phyloP scores from a whole-genome alignment of 2,888 invertebrate genomes.

The Ferrisia virgata region DNA sequence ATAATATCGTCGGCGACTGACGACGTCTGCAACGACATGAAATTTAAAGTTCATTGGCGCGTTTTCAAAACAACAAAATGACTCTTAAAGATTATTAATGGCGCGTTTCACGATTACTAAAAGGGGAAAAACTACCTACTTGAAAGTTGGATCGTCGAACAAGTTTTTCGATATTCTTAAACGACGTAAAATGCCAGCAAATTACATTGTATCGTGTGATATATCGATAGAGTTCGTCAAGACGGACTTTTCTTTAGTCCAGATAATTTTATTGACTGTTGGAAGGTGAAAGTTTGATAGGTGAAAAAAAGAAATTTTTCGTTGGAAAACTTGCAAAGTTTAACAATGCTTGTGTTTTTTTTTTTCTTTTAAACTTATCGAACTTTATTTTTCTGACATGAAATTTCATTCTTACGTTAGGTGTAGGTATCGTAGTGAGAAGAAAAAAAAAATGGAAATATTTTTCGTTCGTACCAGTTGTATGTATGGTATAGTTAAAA shows the following conservation, averaged over 20 bases:
- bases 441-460: too few relatives aligned
- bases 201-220: not conserved
- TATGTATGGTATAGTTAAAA: too few relatives aligned
- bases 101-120: not conserved
- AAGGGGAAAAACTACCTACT: not conserved
- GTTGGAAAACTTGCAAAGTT: too few relatives aligned
- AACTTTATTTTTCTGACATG: too few relatives aligned
- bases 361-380: too few relatives aligned
- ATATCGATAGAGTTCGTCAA: not conserved
- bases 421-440: too few relatives aligned
- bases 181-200: not conserved
- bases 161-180: not conserved
- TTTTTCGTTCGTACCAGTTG: too few relatives aligned
- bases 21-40: not conserved
- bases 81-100: not conserved
- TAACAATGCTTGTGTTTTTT: too few relatives aligned
- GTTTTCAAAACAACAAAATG: slow-evolving; percentile 10
- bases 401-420: too few relatives aligned
- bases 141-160: not conserved
- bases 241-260: not conserved
- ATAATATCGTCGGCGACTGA: not conserved
- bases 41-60: slow-evolving; percentile 12
- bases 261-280: not conserved
- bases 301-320: not conserved
- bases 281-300: not conserved